Conservation (phyloP, 64 coral and sea anemone species). For the Cladopsammia gracilis region DNA sequence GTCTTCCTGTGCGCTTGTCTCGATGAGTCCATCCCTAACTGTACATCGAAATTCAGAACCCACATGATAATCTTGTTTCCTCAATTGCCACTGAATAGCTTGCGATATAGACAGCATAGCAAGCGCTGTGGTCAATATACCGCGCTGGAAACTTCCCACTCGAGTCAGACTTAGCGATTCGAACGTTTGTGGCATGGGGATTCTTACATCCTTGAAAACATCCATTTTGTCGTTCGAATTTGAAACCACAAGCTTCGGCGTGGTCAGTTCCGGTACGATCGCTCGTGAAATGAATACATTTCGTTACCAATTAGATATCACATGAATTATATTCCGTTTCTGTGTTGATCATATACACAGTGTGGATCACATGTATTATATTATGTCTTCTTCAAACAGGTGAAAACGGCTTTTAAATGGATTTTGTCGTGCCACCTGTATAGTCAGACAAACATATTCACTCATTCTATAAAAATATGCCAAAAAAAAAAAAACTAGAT, state of each 20-base stretch:
- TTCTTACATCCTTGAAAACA: conserved; percentile 25
- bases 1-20: neutral
- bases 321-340: neutral
- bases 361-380: neutral
- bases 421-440: conserved; percentile 22
- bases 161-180: conserved; percentile 37
- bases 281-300: neutral
- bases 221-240: neutral
- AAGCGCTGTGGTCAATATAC: neutral
- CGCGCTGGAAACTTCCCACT: conserved; percentile 26
- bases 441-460: neutral
- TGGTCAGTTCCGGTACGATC: neutral
- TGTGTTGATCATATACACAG: neutral
- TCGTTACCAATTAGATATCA: neutral
- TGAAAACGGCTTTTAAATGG: neutral
- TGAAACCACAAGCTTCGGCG: neutral
- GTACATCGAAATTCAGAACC: conserved; percentile 33
- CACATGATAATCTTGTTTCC: neutral
- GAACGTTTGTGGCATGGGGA: neutral
- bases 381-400: neutral
- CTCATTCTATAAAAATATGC: neutral
- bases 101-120: neutral
- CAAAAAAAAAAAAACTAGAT: too few relatives aligned
- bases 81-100: conserved; percentile 9
- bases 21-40: neutral